Evolutionary conservation across 2,113 vertebrate species (phyloP).

Genomic region (Pipa parva): DNA sequence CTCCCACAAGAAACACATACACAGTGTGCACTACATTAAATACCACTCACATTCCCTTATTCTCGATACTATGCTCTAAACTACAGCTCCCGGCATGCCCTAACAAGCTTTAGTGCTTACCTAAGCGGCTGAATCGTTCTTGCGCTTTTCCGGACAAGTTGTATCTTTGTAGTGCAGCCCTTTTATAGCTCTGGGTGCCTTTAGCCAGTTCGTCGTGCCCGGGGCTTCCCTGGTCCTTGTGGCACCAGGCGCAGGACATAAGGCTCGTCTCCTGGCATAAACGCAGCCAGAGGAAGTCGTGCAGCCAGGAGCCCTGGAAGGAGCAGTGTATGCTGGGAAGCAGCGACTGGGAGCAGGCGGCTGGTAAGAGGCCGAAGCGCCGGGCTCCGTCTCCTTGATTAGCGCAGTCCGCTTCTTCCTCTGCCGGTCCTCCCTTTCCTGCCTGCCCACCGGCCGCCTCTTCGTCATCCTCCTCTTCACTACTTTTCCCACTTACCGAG

Average conservation of each 20-base stretch:
- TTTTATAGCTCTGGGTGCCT: slow-evolving; percentile 92
- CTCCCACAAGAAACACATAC: no score
- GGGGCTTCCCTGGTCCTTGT: slow-evolving; percentile 49
- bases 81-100: no score
- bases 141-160: slow-evolving; percentile 88
- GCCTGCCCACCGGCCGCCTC: slow-evolving; percentile 62
- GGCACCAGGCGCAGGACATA: slow-evolving; percentile 92
- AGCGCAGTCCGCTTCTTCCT: slow-evolving; percentile 57
- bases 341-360: slow-evolving; percentile 79
- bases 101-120: no score
- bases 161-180: slow-evolving; percentile 86
- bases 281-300: slow-evolving; percentile 92
- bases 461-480: slow-evolving; percentile 71
- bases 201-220: slow-evolving; percentile 85
- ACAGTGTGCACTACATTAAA: no score
- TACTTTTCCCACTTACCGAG: slow-evolving; percentile 59
- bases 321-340: slow-evolving; percentile 85
- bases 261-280: slow-evolving; percentile 88
- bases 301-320: slow-evolving; percentile 88
- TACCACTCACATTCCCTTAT: no score
- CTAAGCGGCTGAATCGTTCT: slow-evolving; percentile 89
- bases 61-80: no score
- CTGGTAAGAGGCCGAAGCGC: slow-evolving; percentile 56
- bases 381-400: slow-evolving; percentile 62
- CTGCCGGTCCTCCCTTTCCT: slow-evolving; percentile 55